A percentile compares a stretch with the other conserved stretches of the same genome.
Evolutionary conservation across 2,113 vertebrate genomes (phyloP).

Genomic region (Alectura lathami): DNA sequence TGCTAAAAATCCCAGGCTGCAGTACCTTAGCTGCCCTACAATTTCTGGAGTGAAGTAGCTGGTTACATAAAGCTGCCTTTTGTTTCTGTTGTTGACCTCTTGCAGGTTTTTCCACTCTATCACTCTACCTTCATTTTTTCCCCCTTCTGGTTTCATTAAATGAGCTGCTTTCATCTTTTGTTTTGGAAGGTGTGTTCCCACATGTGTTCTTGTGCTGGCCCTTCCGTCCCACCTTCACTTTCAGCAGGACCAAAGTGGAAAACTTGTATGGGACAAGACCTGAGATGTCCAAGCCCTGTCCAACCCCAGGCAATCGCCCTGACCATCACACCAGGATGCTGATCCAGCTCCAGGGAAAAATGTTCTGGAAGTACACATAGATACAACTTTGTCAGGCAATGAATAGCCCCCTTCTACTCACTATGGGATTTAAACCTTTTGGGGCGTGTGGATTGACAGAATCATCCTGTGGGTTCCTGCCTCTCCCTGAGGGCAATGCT

Average conservation of each 20-base stretch:
- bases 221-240: neutral
- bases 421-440: neutral
- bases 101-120: slow-evolving; percentile 45
- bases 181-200: neutral
- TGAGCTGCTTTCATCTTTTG: neutral
- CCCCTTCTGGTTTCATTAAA: slow-evolving; percentile 35
- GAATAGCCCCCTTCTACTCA: neutral
- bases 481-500: neutral
- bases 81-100: slow-evolving; percentile 57
- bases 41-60: slow-evolving; percentile 10
- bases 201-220: accelerated
- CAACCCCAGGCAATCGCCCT: accelerated
- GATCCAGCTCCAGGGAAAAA: neutral
- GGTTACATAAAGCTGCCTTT: slow-evolving; percentile 55
- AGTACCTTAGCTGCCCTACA: neutral
- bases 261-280: neutral
- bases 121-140: neutral
- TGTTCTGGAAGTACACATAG: neutral
- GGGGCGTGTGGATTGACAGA: neutral
- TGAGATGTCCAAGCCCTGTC: neutral
- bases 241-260: neutral
- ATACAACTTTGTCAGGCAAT: neutral
- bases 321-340: accelerated
- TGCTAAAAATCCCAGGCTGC: neutral
- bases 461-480: neutral